Base-by-base conservation (phyloP, 2,113 vertebrate species). In the Sminthopsis crassicaudata region DNA sequence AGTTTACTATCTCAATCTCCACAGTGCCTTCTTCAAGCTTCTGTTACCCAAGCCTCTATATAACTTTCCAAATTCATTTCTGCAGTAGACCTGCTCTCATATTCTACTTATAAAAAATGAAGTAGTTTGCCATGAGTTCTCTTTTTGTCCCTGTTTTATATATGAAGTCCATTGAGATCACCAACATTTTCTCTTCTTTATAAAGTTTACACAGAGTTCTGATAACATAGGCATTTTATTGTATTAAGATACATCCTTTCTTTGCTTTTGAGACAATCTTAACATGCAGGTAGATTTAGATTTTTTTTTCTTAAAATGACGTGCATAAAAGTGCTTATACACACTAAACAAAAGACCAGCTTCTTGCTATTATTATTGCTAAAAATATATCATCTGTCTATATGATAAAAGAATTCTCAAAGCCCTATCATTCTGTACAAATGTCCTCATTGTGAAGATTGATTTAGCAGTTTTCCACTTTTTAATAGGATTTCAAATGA, bases 391-490 rank as follows among this genome's bases (percentile, higher is more conserved):
- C 94, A 96, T 95, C 91, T 96, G 91, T 95, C 60, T 93, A 26
- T 89, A 90, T 94, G 89, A 97, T 94, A 96, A 96, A 95, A 95
- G 91, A 30, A 93, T 97, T 90, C 90, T 97, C 67, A 96, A 97
- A 97, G 91, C 95, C 90, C 96, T 96, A 92, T 96, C 60, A 93
- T n/a, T 95, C 91, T 93, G 92, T 91, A 96, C 92, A 97, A 96
- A 96, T 97, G 95, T 96, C 97, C 96, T 91, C 60, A 19, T 96
- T 27, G 25, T 92, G 30, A 93, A 95, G 95, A 97, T 92, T 96
- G 95, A 97, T 96, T 94, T 96, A 95, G 23, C 93, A 95, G 97
- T 96, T 97, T 84, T 94, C 53, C 54, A 94, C 67, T 91, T 23
- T 95, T 95, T 91, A 95, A 94, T 42, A 96, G 36, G 95, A 94